phyloP scores from a whole-genome alignment of 2,888 invertebrate species.

The Idaea dimidiata region DNA sequence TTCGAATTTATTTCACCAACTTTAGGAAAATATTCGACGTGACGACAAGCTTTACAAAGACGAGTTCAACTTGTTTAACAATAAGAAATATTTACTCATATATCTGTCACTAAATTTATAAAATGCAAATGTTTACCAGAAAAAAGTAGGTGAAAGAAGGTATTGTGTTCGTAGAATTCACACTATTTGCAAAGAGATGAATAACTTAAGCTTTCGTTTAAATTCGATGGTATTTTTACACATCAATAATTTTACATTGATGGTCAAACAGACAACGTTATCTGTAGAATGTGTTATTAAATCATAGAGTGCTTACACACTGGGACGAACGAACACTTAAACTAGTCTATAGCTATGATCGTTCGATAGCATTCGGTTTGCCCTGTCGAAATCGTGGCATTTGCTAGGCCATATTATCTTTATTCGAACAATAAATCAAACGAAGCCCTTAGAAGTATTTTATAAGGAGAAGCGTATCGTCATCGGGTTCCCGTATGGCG shows the following conservation, averaged over 20 bases:
- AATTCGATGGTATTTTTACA: background rate
- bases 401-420: too few species aligned
- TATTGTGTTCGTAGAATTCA: background rate
- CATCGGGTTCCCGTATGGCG: too few species aligned
- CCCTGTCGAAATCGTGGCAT: too few species aligned
- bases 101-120: background rate
- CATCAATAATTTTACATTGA: background rate
- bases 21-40: conserved; percentile 18
- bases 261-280: background rate
- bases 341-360: too few species aligned
- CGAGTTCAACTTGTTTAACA: background rate
- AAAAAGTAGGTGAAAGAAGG: background rate
- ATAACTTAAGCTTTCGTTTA: background rate
- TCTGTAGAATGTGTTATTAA: background rate
- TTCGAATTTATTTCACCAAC: conserved; percentile 22
- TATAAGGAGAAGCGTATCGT: too few species aligned
- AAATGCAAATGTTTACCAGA: background rate
- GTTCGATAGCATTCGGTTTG: too few species aligned
- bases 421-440: too few species aligned
- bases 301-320: too few species aligned
- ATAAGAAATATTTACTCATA: background rate
- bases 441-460: too few species aligned
- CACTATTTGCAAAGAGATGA: background rate
- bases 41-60: conserved; percentile 14
- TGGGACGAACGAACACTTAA: too few species aligned